A percentile compares a stretch with the other conserved stretches of the same genome.
These are phyloP conservation scores for Odontamblyopus rebecca DNA, from an alignment of 2,797 vertebrate genomes.

Conservation along the genomic window DNA sequence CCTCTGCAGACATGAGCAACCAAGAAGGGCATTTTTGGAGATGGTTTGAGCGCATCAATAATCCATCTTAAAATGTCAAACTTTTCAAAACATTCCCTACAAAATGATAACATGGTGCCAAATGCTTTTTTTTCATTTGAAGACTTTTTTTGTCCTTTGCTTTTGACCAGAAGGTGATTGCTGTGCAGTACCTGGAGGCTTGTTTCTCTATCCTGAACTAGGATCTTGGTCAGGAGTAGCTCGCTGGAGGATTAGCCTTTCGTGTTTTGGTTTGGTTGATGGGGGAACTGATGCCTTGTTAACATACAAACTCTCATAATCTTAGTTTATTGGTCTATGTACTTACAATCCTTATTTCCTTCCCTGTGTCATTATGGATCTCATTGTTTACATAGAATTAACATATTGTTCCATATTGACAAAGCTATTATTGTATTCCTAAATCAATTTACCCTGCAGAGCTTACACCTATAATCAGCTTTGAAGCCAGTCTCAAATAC, in stretches of 20 bases:
- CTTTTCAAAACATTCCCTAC: not conserved
- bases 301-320: not conserved
- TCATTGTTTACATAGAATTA: not conserved
- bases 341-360: not conserved
- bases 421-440: not conserved
- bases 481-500: conserved; percentile 3
- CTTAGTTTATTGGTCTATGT: not conserved
- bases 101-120: not conserved
- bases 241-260: not conserved
- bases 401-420: not conserved
- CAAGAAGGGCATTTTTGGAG: too few species aligned
- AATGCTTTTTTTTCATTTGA: not conserved
- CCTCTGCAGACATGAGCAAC: too few species aligned
- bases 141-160: not conserved
- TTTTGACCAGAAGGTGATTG: not conserved
- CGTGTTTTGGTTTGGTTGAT: not conserved
- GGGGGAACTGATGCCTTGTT: not conserved
- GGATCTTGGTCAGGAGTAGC: not conserved
- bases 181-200: not conserved
- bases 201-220: not conserved
- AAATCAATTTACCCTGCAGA: not conserved
- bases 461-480: not conserved
- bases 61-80: not conserved
- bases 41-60: too few species aligned
- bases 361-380: not conserved